Evolutionary conservation across 2,797 vertebrate species (phyloP).

Genomic region (Thalassophryne amazonica): DNA sequence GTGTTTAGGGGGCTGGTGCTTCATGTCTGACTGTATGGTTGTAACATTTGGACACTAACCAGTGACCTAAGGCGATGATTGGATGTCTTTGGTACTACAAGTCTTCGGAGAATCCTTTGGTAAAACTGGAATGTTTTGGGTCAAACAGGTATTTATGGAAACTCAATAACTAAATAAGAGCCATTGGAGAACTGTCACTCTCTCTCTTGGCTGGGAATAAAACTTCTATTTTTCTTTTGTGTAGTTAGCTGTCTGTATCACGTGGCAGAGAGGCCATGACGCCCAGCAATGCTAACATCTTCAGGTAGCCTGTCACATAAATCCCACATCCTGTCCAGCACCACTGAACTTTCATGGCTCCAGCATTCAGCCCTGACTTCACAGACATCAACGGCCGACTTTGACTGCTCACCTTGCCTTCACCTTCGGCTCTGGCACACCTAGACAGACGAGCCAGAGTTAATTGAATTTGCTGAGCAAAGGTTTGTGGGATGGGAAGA

Average conservation of each 20-base stretch:
- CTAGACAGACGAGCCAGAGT: slow-evolving; percentile 38
- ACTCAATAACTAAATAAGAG: too few species aligned
- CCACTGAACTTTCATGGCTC: slow-evolving; percentile 46
- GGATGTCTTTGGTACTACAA: too few species aligned
- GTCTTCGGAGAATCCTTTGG: too few species aligned
- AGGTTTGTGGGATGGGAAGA: slow-evolving; percentile 20
- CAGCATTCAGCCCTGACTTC: slow-evolving; percentile 35
- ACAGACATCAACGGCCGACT: slow-evolving; percentile 30
- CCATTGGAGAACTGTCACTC: too few species aligned
- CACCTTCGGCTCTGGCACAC: slow-evolving; percentile 40
- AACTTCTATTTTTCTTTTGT: slow-evolving; percentile 3
- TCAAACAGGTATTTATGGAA: slow-evolving; percentile 48
- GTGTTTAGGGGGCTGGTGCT: too few species aligned
- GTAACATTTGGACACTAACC: too few species aligned
- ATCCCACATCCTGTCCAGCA: slow-evolving; percentile 53
- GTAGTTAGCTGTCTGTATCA: slow-evolving; percentile 18
- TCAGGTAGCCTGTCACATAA: slow-evolving; percentile 76
- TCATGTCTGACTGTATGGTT: too few species aligned
- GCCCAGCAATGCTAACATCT: slow-evolving; percentile 62
- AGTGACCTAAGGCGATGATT: too few species aligned
- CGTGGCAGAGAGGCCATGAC: slow-evolving; percentile 40
- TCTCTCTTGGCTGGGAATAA: slow-evolving; percentile 12
- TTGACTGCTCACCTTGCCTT: slow-evolving; percentile 46
- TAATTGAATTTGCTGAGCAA: slow-evolving; percentile 61
- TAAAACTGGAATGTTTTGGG: too few species aligned